These are phyloP conservation scores for Dasysyrphus tricinctus DNA, from an alignment of 2,888 invertebrate species.

Conservation along the genomic window DNA sequence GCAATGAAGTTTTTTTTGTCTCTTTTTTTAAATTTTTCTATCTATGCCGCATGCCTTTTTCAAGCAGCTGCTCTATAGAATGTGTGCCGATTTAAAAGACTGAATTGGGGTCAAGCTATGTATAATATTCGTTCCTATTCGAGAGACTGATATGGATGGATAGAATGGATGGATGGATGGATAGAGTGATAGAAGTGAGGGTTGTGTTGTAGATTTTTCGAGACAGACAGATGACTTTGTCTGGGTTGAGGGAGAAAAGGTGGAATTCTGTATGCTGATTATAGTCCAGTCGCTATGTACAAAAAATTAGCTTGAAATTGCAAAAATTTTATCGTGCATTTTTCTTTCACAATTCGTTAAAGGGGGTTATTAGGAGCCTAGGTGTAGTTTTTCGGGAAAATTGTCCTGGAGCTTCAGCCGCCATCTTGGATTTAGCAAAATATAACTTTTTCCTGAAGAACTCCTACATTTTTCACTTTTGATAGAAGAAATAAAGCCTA, in stretches of 20 bases:
- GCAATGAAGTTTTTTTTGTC: constrained; percentile 1
- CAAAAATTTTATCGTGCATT: too few relatives aligned
- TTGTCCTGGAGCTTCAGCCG: too few relatives aligned
- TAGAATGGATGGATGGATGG: not conserved
- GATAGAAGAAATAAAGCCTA: too few relatives aligned
- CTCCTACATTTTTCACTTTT: too few relatives aligned
- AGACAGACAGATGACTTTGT: constrained; percentile 36
- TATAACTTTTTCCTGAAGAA: too few relatives aligned
- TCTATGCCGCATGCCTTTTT: constrained; percentile 39
- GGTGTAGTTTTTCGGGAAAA: too few relatives aligned
- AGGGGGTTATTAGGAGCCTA: too few relatives aligned
- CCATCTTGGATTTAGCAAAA: too few relatives aligned
- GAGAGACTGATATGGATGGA: constrained; percentile 31
- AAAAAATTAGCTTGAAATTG: too few relatives aligned
- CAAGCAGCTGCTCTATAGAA: constrained; percentile 17
- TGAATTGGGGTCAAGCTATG: constrained; percentile 63
- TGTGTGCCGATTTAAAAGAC: constrained; percentile 66
- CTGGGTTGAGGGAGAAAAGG: constrained; percentile 5
- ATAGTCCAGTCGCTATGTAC: too few relatives aligned
- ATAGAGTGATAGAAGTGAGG: constrained; percentile 12
- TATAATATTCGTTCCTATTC: constrained; percentile 54
- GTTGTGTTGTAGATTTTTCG: constrained; percentile 7
- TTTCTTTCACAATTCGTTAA: too few relatives aligned
- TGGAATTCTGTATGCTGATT: constrained; percentile 10
- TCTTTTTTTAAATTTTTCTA: constrained; percentile 12